Evolutionary conservation across 2,797 vertebrate species (phyloP).

Genomic region (Artibeus jamaicensis): DNA sequence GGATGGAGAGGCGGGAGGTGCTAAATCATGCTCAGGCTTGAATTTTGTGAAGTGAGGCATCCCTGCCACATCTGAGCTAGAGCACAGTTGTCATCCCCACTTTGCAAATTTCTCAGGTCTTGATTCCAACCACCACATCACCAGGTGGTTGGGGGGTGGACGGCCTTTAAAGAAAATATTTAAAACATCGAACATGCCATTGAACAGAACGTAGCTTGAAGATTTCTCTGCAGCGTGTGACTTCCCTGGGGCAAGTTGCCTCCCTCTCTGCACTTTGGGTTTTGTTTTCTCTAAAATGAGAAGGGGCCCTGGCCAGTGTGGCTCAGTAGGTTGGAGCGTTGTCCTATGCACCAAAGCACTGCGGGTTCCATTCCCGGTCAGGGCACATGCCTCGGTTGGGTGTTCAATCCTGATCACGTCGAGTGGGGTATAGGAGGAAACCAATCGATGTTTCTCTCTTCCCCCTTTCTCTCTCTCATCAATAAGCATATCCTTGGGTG

Average conservation of each 20-base stretch:
- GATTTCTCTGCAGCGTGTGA: background rate
- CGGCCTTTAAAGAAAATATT: background rate
- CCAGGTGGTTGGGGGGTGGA: background rate
- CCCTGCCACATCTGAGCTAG: too few relatives aligned
- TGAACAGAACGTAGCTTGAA: background rate
- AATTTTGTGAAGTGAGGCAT: background rate
- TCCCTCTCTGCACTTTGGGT: background rate
- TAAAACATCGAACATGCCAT: background rate
- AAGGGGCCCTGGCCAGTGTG: background rate
- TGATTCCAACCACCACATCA: background rate
- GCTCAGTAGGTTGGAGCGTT: background rate
- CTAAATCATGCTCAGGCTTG: background rate
- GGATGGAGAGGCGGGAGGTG: rapidly evolving
- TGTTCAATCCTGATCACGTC: too few relatives aligned
- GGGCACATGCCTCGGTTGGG: too few relatives aligned
- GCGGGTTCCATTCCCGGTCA: too few relatives aligned
- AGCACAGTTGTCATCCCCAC: background rate
- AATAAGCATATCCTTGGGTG: too few relatives aligned
- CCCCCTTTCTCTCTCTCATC: too few relatives aligned
- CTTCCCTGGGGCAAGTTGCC: background rate
- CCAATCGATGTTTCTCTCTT: too few relatives aligned
- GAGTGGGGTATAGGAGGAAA: too few relatives aligned
- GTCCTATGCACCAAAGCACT: too few relatives aligned
- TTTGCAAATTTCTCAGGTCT: background rate
- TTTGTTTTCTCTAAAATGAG: background rate